Conservation (phyloP, 2,888 invertebrate species). For the Halictus ligatus region DNA sequence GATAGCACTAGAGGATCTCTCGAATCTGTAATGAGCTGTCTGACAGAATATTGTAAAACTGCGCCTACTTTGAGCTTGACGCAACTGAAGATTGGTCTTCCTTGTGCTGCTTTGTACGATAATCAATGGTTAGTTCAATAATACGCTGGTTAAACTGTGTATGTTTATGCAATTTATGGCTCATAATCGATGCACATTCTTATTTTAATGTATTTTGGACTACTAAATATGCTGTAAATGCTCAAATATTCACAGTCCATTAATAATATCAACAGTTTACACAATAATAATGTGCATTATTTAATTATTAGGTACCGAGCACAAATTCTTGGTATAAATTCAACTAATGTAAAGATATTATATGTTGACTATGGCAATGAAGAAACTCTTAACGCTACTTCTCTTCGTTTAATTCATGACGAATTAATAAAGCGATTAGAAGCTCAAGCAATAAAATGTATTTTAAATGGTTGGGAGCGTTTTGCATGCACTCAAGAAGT, state of each 20-base stretch:
- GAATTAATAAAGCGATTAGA: constrained; percentile 87
- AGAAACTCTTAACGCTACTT: constrained; percentile 88
- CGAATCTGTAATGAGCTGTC: constrained; percentile 88
- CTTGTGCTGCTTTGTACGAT: constrained; percentile 92
- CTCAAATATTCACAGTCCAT: neutral
- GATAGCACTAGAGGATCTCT: constrained; percentile 87
- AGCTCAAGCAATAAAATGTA: constrained; percentile 92
- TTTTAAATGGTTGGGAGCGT: constrained; percentile 88
- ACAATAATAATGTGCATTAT: neutral
- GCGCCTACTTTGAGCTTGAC: constrained; percentile 81
- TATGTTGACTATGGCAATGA: constrained; percentile 99
- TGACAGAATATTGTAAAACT: constrained; percentile 87
- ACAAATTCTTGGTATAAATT: constrained; percentile 88
- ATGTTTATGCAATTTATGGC: neutral
- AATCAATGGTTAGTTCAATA: constrained; percentile 88
- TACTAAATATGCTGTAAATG: neutral
- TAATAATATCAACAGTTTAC: neutral
- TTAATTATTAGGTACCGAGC: constrained; percentile 89
- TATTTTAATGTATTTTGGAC: neutral
- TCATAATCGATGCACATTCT: neutral
- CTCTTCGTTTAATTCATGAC: constrained; percentile 88
- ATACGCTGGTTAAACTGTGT: neutral
- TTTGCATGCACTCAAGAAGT: constrained; percentile 86
- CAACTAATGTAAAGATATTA: constrained; percentile 88
- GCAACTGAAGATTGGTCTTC: constrained; percentile 86